Conservation (phyloP, 2,797 vertebrate species). For the Notolepis coatsorum region DNA sequence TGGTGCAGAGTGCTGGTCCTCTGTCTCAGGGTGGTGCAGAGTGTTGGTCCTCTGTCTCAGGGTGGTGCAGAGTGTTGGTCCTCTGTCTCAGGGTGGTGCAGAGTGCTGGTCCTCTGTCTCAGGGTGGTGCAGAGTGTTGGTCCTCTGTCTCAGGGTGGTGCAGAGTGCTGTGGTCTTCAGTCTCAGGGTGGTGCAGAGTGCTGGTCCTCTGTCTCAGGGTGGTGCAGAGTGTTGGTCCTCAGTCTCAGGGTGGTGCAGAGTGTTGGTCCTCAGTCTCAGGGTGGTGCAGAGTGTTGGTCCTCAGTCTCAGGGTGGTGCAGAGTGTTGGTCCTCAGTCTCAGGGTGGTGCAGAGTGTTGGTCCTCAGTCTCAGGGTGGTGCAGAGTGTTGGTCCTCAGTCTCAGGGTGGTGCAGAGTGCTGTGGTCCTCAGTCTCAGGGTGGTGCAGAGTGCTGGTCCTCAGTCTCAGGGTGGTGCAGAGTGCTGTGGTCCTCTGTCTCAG, state of each 20-base stretch:
- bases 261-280: constrained; percentile 39
- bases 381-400: constrained; percentile 35
- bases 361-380: no score
- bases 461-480: constrained; percentile 40
- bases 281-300: constrained; percentile 39
- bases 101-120: no score
- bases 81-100: constrained; percentile 40
- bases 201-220: constrained; percentile 39
- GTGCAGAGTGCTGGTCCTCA: constrained; percentile 39
- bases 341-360: constrained; percentile 44
- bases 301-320: no score
- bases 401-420: constrained; percentile 38
- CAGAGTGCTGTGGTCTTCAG: constrained; percentile 17
- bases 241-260: no score
- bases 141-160: constrained; percentile 42
- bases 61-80: constrained; percentile 44
- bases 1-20: constrained; percentile 43
- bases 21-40: constrained; percentile 39
- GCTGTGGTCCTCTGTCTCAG: no score
- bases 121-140: no score
- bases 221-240: constrained; percentile 35
- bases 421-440: no score
- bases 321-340: constrained; percentile 34
- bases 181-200: no score
- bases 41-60: no score